Percentiles rank a stretch among this genome's conserved stretches.
phyloP scores from a whole-genome alignment of 1,140 invertebrate species.

The Gryllus bimaculatus region DNA sequence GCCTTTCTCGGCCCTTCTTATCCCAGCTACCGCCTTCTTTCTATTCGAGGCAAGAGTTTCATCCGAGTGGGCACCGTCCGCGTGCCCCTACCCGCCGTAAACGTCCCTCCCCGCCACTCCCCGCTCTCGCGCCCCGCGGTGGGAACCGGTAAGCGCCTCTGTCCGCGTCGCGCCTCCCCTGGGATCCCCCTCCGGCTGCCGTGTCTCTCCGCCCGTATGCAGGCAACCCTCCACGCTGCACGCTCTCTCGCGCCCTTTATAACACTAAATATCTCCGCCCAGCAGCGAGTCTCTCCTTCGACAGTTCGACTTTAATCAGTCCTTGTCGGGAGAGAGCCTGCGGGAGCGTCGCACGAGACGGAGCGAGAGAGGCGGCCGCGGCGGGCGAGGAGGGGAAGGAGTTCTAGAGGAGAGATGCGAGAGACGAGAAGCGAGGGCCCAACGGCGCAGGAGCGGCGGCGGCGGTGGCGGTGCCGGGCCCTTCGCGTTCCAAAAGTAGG shows the following conservation, averaged over 20 bases:
- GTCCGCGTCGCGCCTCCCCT: too few species aligned
- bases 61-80: constrained; percentile 14
- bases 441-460: constrained; percentile 8
- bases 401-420: too few species aligned
- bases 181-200: too few species aligned
- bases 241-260: too few species aligned
- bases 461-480: not conserved
- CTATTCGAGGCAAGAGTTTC: constrained; percentile 9
- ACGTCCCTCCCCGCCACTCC: not conserved
- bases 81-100: too few species aligned
- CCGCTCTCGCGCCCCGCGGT: not conserved
- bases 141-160: too few species aligned
- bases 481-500: constrained; percentile 21
- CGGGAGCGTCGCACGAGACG: too few species aligned
- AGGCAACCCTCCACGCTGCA: too few species aligned
- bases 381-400: not conserved
- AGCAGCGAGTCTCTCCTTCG: constrained; percentile 8
- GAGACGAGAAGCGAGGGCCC: constrained; percentile 4
- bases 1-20: constrained; percentile 9
- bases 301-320: constrained; percentile 26
- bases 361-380: not conserved
- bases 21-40: not conserved
- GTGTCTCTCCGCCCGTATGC: not conserved
- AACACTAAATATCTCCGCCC: constrained; percentile 24
- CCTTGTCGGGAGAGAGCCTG: constrained; percentile 19